phyloP scores from a whole-genome alignment of 1,140 invertebrate species.

The Scaptomyza hsui region DNA sequence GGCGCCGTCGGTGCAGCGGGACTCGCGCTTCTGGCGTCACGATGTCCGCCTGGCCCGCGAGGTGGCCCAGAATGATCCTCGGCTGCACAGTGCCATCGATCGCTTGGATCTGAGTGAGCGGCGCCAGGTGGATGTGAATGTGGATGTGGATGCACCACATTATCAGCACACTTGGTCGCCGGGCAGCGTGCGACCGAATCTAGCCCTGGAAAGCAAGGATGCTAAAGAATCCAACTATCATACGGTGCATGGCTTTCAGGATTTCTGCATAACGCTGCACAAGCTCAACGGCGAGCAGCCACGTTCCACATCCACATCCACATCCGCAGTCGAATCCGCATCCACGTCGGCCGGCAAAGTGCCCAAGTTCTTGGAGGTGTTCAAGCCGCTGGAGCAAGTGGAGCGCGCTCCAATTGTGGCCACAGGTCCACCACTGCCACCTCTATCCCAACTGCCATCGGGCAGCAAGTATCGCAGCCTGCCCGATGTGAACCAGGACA shows the following conservation, averaged over 20 bases:
- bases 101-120: slow-evolving; percentile 42
- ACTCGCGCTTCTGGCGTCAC: slow-evolving; percentile 87
- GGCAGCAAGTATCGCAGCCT: slow-evolving; percentile 42
- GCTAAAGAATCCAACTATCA: slow-evolving; percentile 41
- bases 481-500: slow-evolving; percentile 30
- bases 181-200: slow-evolving; percentile 3
- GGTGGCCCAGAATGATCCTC: slow-evolving; percentile 56
- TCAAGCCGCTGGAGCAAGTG: slow-evolving; percentile 2
- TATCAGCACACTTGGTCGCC: slow-evolving; percentile 55
- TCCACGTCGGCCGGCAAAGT: not conserved
- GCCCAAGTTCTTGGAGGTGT: slow-evolving; percentile 51
- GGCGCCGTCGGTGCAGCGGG: slow-evolving; percentile 84
- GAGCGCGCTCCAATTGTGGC: not conserved
- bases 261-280: slow-evolving; percentile 68
- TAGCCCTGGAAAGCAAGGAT: not conserved
- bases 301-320: not conserved
- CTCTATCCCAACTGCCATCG: not conserved
- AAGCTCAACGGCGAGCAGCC: slow-evolving; percentile 28
- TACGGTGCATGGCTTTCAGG: slow-evolving; percentile 64
- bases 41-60: slow-evolving; percentile 86
- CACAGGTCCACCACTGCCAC: not conserved
- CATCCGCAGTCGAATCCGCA: not conserved
- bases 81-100: slow-evolving; percentile 62
- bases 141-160: slow-evolving; percentile 34
- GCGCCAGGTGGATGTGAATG: slow-evolving; percentile 19